Evolutionary conservation across 2,113 vertebrate species (phyloP).

Genomic region (Periophthalmus modestus): DNA sequence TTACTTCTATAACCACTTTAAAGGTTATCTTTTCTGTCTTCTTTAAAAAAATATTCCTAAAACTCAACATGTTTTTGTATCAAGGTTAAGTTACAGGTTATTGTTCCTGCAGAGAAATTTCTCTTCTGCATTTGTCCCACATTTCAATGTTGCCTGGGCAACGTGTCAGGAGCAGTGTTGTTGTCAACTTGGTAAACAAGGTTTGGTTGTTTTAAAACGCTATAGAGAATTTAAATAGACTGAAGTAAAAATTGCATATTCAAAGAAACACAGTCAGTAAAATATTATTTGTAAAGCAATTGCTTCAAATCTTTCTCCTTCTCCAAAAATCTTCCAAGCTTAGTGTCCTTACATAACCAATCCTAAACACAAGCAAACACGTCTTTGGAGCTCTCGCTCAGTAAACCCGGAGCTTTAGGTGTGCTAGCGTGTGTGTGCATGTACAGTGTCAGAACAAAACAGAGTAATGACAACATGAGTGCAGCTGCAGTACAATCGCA

Average conservation of each 20-base stretch:
- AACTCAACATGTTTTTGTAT: too few relatives aligned
- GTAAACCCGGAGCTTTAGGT: constrained; percentile 10
- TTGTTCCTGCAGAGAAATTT: too few relatives aligned
- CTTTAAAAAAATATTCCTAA: too few relatives aligned
- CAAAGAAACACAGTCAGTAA: neutral
- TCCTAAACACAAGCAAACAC: constrained; percentile 2
- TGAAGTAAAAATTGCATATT: neutral
- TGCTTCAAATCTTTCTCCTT: neutral
- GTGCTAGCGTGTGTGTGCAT: constrained; percentile 40
- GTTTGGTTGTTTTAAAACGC: too few relatives aligned
- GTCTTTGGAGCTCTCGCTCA: constrained; percentile 13
- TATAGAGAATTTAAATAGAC: too few relatives aligned
- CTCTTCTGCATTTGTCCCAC: too few relatives aligned
- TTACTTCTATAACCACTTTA: neutral
- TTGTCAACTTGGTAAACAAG: too few relatives aligned
- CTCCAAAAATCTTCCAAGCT: neutral
- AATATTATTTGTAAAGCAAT: neutral
- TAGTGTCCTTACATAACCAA: constrained; percentile 9
- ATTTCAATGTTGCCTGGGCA: too few relatives aligned
- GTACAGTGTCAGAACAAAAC: constrained; percentile 19
- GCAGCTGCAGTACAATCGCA: constrained; percentile 47
- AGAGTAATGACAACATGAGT: constrained; percentile 16
- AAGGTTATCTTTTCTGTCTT: too few relatives aligned
- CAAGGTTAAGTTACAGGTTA: too few relatives aligned
- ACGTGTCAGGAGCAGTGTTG: too few relatives aligned